Evolutionary conservation across 2,888 invertebrate species (phyloP).

Genomic region (Dolichopus griseipennis): DNA sequence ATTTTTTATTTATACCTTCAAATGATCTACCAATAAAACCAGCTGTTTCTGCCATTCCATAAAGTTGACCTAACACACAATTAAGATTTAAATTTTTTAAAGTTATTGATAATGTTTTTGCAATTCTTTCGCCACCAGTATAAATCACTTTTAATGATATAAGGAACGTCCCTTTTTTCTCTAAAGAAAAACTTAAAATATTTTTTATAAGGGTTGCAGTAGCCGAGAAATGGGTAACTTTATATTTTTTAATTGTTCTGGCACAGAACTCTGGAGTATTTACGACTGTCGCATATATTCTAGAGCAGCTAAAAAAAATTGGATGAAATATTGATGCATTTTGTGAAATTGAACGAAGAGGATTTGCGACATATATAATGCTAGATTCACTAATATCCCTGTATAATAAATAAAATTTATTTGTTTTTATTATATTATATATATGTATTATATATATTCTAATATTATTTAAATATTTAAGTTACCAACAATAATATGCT

Average conservation of each 20-base stretch:
- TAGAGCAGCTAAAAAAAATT: neutral
- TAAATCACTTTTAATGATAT: neutral
- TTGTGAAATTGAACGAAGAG: conserved; percentile 13
- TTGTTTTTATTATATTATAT: too few species aligned
- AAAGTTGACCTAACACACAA: conserved; percentile 12
- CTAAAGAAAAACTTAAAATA: neutral
- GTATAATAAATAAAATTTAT: neutral
- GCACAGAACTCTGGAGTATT: conserved; percentile 2
- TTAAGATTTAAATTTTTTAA: neutral
- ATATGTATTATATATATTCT: neutral
- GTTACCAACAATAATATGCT: conserved; percentile 11
- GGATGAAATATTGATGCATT: conserved; percentile 9
- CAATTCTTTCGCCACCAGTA: conserved; percentile 13
- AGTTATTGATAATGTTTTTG: neutral
- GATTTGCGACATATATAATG: conserved; percentile 10
- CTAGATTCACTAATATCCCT: neutral
- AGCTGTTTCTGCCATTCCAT: conserved; percentile 18
- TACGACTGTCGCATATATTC: neutral
- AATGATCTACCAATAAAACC: neutral
- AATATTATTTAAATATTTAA: neutral
- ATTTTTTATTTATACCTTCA: conserved; percentile 14
- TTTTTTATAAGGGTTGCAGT: neutral
- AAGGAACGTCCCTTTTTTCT: neutral
- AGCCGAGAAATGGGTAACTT: conserved; percentile 13
- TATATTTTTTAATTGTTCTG: conserved; percentile 9